These are phyloP conservation scores for Catocala nupta DNA, from an alignment of 2,888 invertebrate species.

Conservation along the genomic window DNA sequence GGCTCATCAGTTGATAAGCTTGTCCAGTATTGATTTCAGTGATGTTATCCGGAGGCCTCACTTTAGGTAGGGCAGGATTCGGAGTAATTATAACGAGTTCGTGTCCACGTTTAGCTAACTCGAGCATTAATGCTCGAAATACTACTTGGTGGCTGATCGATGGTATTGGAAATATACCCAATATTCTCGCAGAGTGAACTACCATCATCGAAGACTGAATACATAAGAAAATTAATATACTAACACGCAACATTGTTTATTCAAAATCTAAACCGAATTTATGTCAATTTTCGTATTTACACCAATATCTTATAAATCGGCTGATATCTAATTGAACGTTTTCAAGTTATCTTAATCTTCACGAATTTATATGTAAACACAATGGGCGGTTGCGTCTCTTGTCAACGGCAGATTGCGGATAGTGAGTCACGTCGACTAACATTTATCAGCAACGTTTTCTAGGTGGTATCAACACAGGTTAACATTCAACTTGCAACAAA, in stretches of 20 bases:
- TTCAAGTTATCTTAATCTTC: constrained; percentile 16
- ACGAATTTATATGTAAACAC: constrained; percentile 43
- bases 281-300: too few relatives aligned
- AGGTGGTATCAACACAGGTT: constrained; percentile 23
- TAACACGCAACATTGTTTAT: constrained; percentile 13
- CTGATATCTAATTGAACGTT: constrained; percentile 10
- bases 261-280: neutral
- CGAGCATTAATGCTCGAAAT: constrained; percentile 60
- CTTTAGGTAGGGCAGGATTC: constrained; percentile 54
- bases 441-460: constrained; percentile 25
- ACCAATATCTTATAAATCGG: too few relatives aligned
- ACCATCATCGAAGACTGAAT: constrained; percentile 2
- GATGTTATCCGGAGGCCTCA: constrained; percentile 23
- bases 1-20: constrained; percentile 13
- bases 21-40: constrained; percentile 32
- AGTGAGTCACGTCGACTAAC: constrained; percentile 13
- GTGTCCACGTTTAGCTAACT: constrained; percentile 68
- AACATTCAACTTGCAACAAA: constrained; percentile 1
- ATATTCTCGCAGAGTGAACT: constrained; percentile 58
- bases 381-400: constrained; percentile 13
- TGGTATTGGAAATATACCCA: constrained; percentile 64
- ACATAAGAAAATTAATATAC: constrained; percentile 13
- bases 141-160: constrained; percentile 72
- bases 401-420: constrained; percentile 20
- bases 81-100: constrained; percentile 68